Percentiles rank a stretch among this genome's conserved stretches.
Conservation (phyloP, 2,113 vertebrate genomes). For the Chaenogobius annularis region DNA sequence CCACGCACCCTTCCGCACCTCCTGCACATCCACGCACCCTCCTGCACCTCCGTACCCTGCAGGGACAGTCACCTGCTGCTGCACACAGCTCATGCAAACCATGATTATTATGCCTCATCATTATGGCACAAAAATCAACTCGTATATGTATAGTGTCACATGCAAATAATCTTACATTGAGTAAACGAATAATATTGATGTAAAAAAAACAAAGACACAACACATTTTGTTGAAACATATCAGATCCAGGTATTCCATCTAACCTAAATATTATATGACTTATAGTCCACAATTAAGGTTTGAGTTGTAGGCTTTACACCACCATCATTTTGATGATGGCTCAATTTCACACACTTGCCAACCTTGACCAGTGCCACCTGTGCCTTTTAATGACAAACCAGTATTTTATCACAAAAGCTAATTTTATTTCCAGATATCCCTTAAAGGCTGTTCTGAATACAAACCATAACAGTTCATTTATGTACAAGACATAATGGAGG, state of each 20-base stretch:
- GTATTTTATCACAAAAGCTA: constrained; percentile 54
- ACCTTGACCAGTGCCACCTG: background rate
- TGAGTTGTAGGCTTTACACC: background rate
- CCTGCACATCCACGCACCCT: constrained; percentile 9
- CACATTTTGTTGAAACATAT: too few species aligned
- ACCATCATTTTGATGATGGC: too few species aligned
- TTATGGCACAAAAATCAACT: background rate
- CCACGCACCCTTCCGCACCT: background rate
- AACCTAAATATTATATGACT: background rate
- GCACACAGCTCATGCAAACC: background rate
- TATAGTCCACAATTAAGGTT: too few species aligned
- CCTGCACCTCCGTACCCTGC: background rate
- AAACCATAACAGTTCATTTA: constrained; percentile 54
- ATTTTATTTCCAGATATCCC: constrained; percentile 49
- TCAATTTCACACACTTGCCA: too few species aligned
- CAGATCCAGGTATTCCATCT: background rate
- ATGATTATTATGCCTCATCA: background rate
- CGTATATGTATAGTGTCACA: background rate
- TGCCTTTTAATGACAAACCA: constrained; percentile 59
- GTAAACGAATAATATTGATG: background rate
- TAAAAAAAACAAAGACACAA: too few species aligned
- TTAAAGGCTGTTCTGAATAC: constrained; percentile 47
- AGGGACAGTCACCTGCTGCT: background rate
- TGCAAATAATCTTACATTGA: background rate
- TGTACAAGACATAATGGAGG: constrained; percentile 61